Conservation (phyloP, 2,113 vertebrate genomes). For the Engystomops pustulosus region DNA sequence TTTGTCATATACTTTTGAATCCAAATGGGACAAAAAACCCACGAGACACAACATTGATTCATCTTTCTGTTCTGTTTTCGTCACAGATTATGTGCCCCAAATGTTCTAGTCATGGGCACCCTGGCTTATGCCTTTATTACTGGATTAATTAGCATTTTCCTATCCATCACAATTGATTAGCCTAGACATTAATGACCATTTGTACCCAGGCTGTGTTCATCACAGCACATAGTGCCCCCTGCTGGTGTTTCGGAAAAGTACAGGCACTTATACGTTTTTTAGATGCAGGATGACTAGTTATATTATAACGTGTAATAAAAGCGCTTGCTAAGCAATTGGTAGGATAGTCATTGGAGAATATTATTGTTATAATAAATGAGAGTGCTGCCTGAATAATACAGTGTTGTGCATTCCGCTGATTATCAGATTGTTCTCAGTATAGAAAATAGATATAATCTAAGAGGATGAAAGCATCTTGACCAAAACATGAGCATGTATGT, state of each 20-base stretch:
- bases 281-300: too few species aligned
- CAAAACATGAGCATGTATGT: too few species aligned
- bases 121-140: not conserved
- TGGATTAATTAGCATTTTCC: not conserved
- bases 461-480: too few species aligned
- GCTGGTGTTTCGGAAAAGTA: not conserved
- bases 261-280: not conserved
- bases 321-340: not conserved
- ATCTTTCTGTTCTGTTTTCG: not conserved
- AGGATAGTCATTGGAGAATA: not conserved
- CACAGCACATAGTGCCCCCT: conserved; percentile 6
- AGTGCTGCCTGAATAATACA: not conserved
- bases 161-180: not conserved
- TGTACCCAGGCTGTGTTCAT: not conserved
- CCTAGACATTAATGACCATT: not conserved
- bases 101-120: not conserved
- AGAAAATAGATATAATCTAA: not conserved
- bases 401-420: not conserved
- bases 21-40: not conserved
- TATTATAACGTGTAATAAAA: not conserved
- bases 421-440: not conserved
- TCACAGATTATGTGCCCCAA: not conserved
- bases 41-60: not conserved
- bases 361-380: too few species aligned
- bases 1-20: not conserved